A percentile compares a stretch with the other conserved stretches of the same genome.
These are phyloP conservation scores for Pyxicephalus adspersus DNA, from an alignment of 2,113 vertebrate species.

Conservation along the genomic window DNA sequence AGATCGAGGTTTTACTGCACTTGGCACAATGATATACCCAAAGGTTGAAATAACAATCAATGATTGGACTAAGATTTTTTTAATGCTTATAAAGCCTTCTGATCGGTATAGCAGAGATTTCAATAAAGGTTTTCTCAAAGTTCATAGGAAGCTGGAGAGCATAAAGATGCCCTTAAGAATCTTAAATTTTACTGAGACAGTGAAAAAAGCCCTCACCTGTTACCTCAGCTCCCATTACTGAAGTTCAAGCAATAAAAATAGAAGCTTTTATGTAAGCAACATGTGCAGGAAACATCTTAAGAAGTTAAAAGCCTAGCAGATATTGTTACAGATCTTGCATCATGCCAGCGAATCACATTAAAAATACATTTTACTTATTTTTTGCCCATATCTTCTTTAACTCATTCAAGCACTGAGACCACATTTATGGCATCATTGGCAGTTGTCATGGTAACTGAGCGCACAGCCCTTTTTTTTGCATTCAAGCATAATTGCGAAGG, in stretches of 20 bases:
- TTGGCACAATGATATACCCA: constrained; percentile 51
- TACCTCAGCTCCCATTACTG: constrained; percentile 46
- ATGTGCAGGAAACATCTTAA: constrained; percentile 52
- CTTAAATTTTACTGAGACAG: constrained; percentile 45
- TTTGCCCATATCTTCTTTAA: constrained; percentile 20
- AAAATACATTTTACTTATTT: constrained; percentile 22
- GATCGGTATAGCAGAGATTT: constrained; percentile 52
- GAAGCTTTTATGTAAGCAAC: constrained; percentile 52
- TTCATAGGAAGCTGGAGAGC: constrained; percentile 48
- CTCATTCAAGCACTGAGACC: constrained; percentile 27
- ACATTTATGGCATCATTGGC: background rate
- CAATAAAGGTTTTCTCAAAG: constrained; percentile 39
- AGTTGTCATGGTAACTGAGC: constrained; percentile 7
- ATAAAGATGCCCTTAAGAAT: constrained; percentile 53
- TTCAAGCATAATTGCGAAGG: constrained; percentile 22
- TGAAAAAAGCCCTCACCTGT: constrained; percentile 53
- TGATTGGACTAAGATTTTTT: constrained; percentile 39
- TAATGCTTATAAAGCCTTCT: constrained; percentile 49
- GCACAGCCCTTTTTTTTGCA: background rate
- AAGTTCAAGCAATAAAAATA: constrained; percentile 55
- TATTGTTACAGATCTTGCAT: constrained; percentile 42
- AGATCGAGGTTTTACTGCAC: constrained; percentile 42
- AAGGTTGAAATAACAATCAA: constrained; percentile 54
- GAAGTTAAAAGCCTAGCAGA: constrained; percentile 52
- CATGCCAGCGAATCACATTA: constrained; percentile 35